Base-by-base conservation (phyloP, 2,888 invertebrate species). In the Furcula furcula region DNA sequence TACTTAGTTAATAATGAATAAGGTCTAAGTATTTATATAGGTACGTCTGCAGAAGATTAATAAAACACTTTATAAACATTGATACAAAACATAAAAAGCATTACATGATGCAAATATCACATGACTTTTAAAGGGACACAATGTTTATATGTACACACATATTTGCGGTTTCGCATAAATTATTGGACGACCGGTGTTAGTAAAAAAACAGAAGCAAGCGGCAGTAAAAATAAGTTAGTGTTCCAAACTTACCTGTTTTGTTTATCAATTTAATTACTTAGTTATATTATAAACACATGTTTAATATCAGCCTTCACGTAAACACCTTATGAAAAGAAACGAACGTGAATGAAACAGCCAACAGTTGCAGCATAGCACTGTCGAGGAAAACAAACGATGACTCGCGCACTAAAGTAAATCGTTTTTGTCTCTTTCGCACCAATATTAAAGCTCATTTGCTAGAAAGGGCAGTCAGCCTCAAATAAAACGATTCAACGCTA, bases 101-200 rank as follows among this genome's bases (percentile, higher is more conserved):
- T n/a, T n/a, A n/a, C n/a, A n/a, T n/a, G n/a, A n/a, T n/a, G n/a
- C n/a, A n/a, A 36, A 22, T 25, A 40, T 46, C 44, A 58, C 48
- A 47, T 46, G 31, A 39, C 29, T 28, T 11, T 7, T 34, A 9
- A 27, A 3, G 4, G 16, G 9, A 26, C 19, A 23, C 45, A 20
- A 35, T 36, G 29, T 39, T 44, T 38, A 40, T 37, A 23, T 29
- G 14, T 39, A 34, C 18, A 34, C 21, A 32, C 21, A 34, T 25
- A 18, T 26, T n/a, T n/a, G n/a, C n/a, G n/a, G n/a, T n/a, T n/a
- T n/a, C n/a, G n/a, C n/a, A 31, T 30, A 19, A 30, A 46, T 50
- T 46, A 55, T 58, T 65, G 70, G 66, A 74, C 74, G 68, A 70
- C 72, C 70, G 50, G 50, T 23, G 19, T 14, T 21, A 26, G n/a